phyloP scores from a whole-genome alignment of 2,797 vertebrate genomes.

The Eleutherodactylus coqui region DNA sequence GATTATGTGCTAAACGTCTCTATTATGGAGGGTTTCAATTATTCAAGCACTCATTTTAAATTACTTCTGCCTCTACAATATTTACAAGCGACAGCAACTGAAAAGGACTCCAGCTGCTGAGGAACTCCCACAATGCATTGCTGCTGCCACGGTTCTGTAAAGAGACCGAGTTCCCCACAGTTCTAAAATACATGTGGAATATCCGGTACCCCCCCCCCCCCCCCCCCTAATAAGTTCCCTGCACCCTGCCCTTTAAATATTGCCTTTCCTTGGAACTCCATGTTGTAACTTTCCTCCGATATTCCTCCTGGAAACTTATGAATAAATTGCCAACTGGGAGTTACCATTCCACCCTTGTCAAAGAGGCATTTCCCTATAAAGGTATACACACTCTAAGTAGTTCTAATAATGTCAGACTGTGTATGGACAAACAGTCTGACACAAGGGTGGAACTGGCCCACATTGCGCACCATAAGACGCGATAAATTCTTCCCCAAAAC shows the following conservation, averaged over 20 bases:
- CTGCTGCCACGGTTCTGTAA: background rate
- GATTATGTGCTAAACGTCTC: background rate
- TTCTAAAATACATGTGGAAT: background rate
- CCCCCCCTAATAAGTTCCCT: background rate
- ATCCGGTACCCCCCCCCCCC: background rate
- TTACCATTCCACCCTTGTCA: background rate
- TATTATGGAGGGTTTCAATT: slow-evolving; percentile 19
- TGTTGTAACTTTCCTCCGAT: background rate
- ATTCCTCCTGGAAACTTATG: background rate
- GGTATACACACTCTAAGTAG: background rate
- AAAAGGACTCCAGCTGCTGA: background rate
- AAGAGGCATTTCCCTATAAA: background rate
- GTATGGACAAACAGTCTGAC: background rate
- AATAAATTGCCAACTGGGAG: background rate
- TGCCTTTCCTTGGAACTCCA: background rate
- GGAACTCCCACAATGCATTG: background rate
- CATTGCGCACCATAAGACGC: too few species aligned
- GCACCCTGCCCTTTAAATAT: background rate
- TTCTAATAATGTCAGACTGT: background rate
- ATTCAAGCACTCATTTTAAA: background rate
- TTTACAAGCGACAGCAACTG: background rate
- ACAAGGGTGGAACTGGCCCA: too few species aligned
- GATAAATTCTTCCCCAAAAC: too few species aligned
- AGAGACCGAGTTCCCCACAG: background rate
- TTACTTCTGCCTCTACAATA: background rate